Percentiles rank a stretch among this genome's conserved stretches.
These are phyloP conservation scores for Calliphora vomitoria DNA, from an alignment of 2,888 invertebrate species.

Conservation along the genomic window DNA sequence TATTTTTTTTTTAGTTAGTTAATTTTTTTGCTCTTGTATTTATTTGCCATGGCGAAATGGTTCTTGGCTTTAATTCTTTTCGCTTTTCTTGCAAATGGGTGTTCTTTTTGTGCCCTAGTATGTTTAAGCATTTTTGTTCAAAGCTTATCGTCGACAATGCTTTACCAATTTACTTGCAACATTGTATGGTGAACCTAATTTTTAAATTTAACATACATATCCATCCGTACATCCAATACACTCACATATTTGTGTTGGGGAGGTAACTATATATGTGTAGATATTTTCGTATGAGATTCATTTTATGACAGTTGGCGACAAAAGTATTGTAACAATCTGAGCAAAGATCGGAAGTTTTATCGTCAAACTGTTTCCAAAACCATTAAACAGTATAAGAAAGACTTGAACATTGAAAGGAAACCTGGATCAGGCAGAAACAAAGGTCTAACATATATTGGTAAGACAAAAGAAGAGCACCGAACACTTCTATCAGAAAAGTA, in stretches of 20 bases:
- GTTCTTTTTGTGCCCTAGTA: constrained; percentile 4
- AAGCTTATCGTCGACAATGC: not conserved
- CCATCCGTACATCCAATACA: not conserved
- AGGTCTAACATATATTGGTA: too few relatives aligned
- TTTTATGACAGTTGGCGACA: not conserved
- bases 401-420: too few relatives aligned
- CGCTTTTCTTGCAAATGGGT: constrained; percentile 20
- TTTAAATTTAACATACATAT: constrained; percentile 49
- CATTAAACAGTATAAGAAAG: too few relatives aligned
- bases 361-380: too few relatives aligned
- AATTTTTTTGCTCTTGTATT: not conserved
- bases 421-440: too few relatives aligned
- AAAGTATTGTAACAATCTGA: constrained; percentile 20
- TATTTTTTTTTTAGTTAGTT: not conserved
- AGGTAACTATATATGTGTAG: not conserved
- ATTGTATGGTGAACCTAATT: constrained; percentile 63
- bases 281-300: not conserved
- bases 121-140: not conserved
- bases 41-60: constrained; percentile 23
- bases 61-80: constrained; percentile 24
- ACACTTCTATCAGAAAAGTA: too few relatives aligned
- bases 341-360: too few relatives aligned
- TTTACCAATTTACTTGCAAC: constrained; percentile 64
- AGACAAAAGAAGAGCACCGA: too few relatives aligned
- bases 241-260: not conserved